Base-by-base conservation (phyloP, 2,888 invertebrate species). In the Lasioglossum calceatum region DNA sequence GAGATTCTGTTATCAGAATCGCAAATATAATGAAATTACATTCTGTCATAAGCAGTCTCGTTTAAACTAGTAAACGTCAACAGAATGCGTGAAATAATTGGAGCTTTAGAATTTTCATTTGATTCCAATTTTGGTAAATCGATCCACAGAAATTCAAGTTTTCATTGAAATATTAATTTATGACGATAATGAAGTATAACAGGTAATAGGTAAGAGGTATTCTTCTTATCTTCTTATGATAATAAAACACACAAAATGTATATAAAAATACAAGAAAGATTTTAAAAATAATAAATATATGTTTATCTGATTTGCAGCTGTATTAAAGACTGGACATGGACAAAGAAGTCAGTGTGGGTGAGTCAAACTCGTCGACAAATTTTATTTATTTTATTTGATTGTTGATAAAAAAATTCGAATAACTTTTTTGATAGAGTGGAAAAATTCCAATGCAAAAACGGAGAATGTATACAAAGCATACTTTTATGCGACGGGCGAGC, bases 401-500 rank as follows among this genome's bases (percentile, higher is more conserved):
- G 47, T 27, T 8, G 72, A 2, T 54, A 27, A 54, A 39, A 3
- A n/a, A 32, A 74, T 54, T 23, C 39, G 23, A 39, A 76, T 12
- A 7, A 36, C 14, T 64, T 54, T 64, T 73, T 42, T 3, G 74
- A 79, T 39, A 91, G 91, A 0, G 0, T 58, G 19, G 83, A 79
- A 27, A 84, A 4, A 58, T 94, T 94, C 87, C 88, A 90, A 79
- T 95, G 96, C 73, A 78, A 61, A 16, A 93, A 94, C 72, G 95
- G 95, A 19, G 92, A 95, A 10, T 96, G 96, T 87, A 95, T 96
- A 81, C 74, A 89, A 23, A 92, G 92, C 54, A 95, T 95, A 32
- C 86, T 92, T 32, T 89, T 95, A 64, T 96, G 96, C 84, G 96
- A 96, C 89, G 96, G 96, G 8, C 92, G 70, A 80, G 92, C 92